Base-by-base conservation (phyloP, 92 coral and sea anemone genomes). In the Phenganax subtilis region DNA sequence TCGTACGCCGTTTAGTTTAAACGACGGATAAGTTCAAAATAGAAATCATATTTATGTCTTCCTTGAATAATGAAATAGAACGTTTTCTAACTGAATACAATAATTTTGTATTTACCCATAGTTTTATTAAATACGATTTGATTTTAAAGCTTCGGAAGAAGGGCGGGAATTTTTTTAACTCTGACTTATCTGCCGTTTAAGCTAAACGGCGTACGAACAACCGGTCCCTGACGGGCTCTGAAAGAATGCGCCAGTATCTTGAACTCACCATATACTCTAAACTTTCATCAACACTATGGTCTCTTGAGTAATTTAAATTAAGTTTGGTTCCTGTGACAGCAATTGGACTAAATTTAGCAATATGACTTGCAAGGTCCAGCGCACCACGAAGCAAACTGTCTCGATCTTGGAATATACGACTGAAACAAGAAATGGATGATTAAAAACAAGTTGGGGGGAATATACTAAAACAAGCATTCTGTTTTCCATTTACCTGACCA, bases 341-440 rank as follows among this genome's bases (percentile, higher is more conserved):
- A 17, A 94, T 87, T 59, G 98, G 98, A 75, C 98, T 94, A 87
- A 88, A 88, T 88, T 87, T 94, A 52, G 98, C 91, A 69, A 94
- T 92, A 54, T 84, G 87, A 27, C 80, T 51, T 14, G 97, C 98
- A 65, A 94, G 77, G 44, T 87, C 92, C 59, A 91, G 55, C 20
- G 98, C 97, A 11, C 92, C 96, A 12, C 82, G 76, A 3, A 94
- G 71, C 51, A 94, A 63, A 5, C 75, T 86, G 25, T 87, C 97
- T 54, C 80, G 87, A 65, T 92, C 96, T 55, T 93, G 90, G 82
- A 89, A 87, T 64, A 94, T 84, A 12, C 85, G 89, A 71, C 97
- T 94, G 85, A 54, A 80, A 81, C 37, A 54, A 79, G 54, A 51
- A 12, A 62, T 44, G 16, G 52, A 9, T 0, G 47, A 54, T 63